Conservation (phyloP, 2,888 invertebrate genomes). For the Lobophora halterata region DNA sequence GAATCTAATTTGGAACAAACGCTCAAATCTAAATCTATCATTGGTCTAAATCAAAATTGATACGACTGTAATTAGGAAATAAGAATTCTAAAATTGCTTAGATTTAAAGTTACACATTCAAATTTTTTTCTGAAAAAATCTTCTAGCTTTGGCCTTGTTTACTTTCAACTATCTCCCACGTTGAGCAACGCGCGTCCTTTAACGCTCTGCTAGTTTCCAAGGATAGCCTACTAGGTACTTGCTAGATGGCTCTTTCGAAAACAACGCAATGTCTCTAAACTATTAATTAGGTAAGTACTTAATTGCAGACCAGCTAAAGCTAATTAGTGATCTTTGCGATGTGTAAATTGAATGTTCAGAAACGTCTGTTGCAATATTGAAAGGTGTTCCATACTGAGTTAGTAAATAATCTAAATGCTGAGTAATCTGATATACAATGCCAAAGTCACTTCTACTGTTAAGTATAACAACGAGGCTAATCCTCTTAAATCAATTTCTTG, state of each 20-base stretch:
- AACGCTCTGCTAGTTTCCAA: constrained; percentile 70
- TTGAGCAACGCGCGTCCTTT: constrained; percentile 50
- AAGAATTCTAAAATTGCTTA: no score
- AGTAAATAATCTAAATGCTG: no score
- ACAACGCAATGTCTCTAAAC: constrained; percentile 36
- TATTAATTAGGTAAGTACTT: constrained; percentile 24
- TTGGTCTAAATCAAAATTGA: no score
- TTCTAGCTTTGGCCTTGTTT: constrained; percentile 5
- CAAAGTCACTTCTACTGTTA: no score
- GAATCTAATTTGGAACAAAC: no score
- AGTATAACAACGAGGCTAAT: no score
- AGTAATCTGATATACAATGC: no score
- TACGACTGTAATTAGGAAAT: no score
- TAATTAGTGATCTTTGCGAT: constrained; percentile 21
- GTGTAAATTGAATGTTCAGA: constrained; percentile 13
- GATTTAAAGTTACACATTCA: no score
- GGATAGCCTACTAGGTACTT: constrained; percentile 54
- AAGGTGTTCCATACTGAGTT: constrained; percentile 4
- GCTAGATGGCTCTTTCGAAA: constrained; percentile 50
- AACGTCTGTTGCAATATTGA: constrained; percentile 13
- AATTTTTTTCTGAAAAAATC: neutral
- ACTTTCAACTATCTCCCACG: constrained; percentile 31
- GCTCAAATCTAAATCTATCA: no score
- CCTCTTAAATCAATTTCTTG: no score
- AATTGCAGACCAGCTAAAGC: constrained; percentile 12